Evolutionary conservation across 2,888 invertebrate species (phyloP), one percentile per base, ranked within the genome.

Genomic region (Eilema griseolum): DNA sequence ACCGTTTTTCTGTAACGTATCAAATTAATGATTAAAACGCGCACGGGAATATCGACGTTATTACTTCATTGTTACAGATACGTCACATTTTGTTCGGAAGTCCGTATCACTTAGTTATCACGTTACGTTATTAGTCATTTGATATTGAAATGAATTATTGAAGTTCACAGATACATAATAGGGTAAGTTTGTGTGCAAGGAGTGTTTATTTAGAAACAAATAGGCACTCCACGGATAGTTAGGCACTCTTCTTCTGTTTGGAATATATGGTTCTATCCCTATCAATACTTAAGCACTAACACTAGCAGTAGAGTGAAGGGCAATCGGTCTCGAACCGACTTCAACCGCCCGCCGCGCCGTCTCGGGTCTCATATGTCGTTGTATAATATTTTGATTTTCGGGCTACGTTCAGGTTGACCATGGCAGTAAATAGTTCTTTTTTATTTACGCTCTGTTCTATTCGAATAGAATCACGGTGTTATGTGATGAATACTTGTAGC

Each of bases 141-240:
- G 79, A 60, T 81, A 77, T 82, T 82, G 79, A 79, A 77, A 60
- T 73, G 63, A 76, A 75, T 81, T 76, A 76, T 77, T 70, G 67
- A 63, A 70, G 65, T 80, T 73, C 68, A 59, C 72, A 72, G 64
- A 56, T 57, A 70, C 28, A 37, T 57, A 23, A 3, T 11, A 23
- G 12, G 60, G 20, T 8, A 31, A 26, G 41, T 16, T 3, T 37
- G 31, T 52, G n/a, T 52, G 52, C 8, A n/a, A 52, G 20, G 52
- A 52, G 41, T 46, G 20, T 46, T 46, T 41, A 41, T 41, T 41
- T 41, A 16, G 16, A 41, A 14, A 16, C 7, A 37, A 16, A 41
- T 3, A n/a, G n/a, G n/a, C n/a, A 16, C 16, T 46, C 2, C 20
- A 37, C 33, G 12, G 33, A 37, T 37, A 37, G 12, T 11, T 37